Evolutionary conservation across 2,888 invertebrate genomes (phyloP).

Genomic region (Napeogenes sylphis): DNA sequence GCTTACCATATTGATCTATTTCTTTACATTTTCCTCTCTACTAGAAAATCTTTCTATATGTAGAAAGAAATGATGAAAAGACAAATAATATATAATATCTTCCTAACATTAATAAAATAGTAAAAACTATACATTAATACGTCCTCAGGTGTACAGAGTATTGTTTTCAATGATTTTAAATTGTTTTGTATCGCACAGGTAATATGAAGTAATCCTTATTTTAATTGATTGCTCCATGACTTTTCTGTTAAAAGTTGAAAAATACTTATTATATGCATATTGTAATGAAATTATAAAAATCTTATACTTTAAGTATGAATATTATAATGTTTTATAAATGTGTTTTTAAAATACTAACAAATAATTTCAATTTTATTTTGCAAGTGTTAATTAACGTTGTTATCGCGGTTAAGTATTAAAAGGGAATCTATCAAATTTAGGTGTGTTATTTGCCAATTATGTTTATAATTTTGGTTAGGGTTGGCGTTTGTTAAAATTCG

Average conservation of each 20-base stretch:
- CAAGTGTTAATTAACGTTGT: not conserved
- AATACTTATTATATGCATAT: not conserved
- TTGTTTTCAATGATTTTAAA: conserved; percentile 32
- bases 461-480: conserved; percentile 29
- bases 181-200: conserved; percentile 28
- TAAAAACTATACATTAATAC: not conserved
- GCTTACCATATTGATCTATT: too few relatives aligned
- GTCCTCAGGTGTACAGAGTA: conserved; percentile 21
- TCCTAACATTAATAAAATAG: not conserved
- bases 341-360: too few relatives aligned
- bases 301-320: too few relatives aligned
- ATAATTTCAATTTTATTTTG: not conserved
- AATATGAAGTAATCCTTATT: conserved; percentile 19
- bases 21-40: too few relatives aligned
- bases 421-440: conserved; percentile 36
- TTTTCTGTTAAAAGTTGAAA: conserved; percentile 2
- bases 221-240: conserved; percentile 19
- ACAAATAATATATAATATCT: too few relatives aligned
- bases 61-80: too few relatives aligned
- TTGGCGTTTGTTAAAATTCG: conserved; percentile 18
- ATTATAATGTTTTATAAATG: too few relatives aligned
- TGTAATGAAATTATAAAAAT: not conserved
- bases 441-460: conserved; percentile 41
- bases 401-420: conserved; percentile 25
- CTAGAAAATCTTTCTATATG: too few relatives aligned